phyloP scores from a whole-genome alignment of 1,140 invertebrate species.

The Macrocentrus cingulum region DNA sequence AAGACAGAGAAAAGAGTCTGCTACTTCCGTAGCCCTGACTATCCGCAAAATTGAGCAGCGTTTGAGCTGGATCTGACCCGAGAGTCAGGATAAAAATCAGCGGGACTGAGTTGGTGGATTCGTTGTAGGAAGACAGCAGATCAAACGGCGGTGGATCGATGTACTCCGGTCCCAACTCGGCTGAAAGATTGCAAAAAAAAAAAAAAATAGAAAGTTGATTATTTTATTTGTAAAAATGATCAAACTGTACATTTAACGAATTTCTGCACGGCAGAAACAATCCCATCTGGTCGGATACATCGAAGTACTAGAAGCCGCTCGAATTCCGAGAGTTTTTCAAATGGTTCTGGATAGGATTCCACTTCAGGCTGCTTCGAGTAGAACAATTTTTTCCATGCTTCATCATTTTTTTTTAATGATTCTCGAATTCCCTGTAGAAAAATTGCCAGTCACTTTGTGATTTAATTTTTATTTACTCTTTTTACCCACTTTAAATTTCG shows the following conservation, averaged over 20 bases:
- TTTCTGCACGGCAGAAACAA: conserved; percentile 78
- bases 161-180: conserved; percentile 75
- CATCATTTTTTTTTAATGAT: conserved; percentile 62
- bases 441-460: conserved; percentile 12
- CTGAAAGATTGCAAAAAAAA: conserved; percentile 47
- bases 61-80: conserved; percentile 87
- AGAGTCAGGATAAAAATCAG: conserved; percentile 90
- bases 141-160: conserved; percentile 89
- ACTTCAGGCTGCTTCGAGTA: conserved; percentile 72
- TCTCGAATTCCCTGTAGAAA: conserved; percentile 64
- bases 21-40: conserved; percentile 85
- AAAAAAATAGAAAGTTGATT: neutral
- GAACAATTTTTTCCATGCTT: conserved; percentile 75
- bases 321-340: conserved; percentile 68
- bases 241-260: conserved; percentile 70
- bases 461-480: neutral
- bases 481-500: conserved; percentile 60
- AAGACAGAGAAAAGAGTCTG: conserved; percentile 81
- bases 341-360: conserved; percentile 68
- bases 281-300: conserved; percentile 85
- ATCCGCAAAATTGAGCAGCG: conserved; percentile 85
- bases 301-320: conserved; percentile 79
- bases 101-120: conserved; percentile 83
- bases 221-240: neutral
- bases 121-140: conserved; percentile 76